phyloP scores from a whole-genome alignment of 2,888 invertebrate genomes.

The Hirtodrosophila alboralis region DNA sequence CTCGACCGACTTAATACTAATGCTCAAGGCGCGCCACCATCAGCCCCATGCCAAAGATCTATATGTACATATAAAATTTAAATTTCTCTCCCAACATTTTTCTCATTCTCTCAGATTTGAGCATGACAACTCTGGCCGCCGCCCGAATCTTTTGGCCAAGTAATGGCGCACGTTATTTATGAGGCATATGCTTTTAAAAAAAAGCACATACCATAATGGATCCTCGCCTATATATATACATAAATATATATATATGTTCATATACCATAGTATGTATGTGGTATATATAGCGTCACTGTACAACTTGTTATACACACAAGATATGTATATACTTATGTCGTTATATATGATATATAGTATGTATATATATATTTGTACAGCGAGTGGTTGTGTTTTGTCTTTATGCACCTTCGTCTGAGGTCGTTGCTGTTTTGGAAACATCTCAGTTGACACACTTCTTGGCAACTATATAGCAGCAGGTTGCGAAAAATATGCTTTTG shows the following conservation, averaged over 20 bases:
- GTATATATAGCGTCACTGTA: constrained; percentile 31
- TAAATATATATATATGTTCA: neutral
- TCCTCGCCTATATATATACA: constrained; percentile 22
- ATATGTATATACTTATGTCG: constrained; percentile 11
- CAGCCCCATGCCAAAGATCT: constrained; percentile 52
- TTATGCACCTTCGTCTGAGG: constrained; percentile 37
- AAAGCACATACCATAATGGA: constrained; percentile 72
- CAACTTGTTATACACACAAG: constrained; percentile 19
- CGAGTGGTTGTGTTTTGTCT: constrained; percentile 42
- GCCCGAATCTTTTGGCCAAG: constrained; percentile 59
- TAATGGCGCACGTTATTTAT: constrained; percentile 76
- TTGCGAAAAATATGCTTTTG: constrained; percentile 6
- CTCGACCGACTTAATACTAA: constrained; percentile 81
- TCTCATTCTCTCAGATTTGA: constrained; percentile 3
- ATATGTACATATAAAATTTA: constrained; percentile 31
- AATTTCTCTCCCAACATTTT: constrained; percentile 5
- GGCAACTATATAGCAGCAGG: constrained; percentile 3
- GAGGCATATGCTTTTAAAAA: constrained; percentile 72
- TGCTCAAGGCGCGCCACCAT: constrained; percentile 47
- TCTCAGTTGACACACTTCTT: constrained; percentile 59
- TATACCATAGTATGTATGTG: constrained; percentile 5
- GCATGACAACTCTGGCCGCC: constrained; percentile 63
- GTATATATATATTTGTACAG: constrained; percentile 11
- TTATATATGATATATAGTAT: constrained; percentile 8
- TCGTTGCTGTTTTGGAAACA: constrained; percentile 41